Evolutionary conservation across 2,888 invertebrate species (phyloP).

Genomic region (Xestobium rufovillosum): DNA sequence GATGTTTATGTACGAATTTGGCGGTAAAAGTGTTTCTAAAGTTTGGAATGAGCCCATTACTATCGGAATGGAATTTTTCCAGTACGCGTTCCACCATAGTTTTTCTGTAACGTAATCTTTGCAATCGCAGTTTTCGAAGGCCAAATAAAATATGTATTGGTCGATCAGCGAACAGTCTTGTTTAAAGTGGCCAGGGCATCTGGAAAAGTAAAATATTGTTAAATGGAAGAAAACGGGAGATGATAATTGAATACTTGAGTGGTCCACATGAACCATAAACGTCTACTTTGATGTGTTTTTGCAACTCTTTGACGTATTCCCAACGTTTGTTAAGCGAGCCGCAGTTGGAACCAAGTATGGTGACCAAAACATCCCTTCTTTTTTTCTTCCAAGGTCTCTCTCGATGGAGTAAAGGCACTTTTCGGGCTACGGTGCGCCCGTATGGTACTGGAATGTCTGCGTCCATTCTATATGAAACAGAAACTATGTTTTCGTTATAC

Average conservation of each 20-base stretch:
- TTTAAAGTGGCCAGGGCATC: constrained; percentile 57
- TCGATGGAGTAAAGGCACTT: constrained; percentile 17
- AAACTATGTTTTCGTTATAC: too few relatives aligned
- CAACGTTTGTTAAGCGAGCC: constrained; percentile 45
- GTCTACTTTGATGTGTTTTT: constrained; percentile 52
- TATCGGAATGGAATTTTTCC: constrained; percentile 56
- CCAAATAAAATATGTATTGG: constrained; percentile 59
- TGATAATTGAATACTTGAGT: constrained; percentile 26
- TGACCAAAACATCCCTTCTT: constrained; percentile 43
- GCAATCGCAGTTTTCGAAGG: constrained; percentile 64
- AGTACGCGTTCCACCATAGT: constrained; percentile 57
- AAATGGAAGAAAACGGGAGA: constrained; percentile 1
- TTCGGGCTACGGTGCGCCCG: constrained; percentile 47
- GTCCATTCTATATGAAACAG: constrained; percentile 47
- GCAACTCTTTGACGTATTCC: constrained; percentile 49
- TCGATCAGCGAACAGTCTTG: constrained; percentile 51
- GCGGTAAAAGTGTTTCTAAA: constrained; percentile 51
- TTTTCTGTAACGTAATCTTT: constrained; percentile 66
- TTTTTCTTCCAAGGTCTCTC: constrained; percentile 41
- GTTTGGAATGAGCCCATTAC: constrained; percentile 53
- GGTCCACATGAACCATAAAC: constrained; percentile 51
- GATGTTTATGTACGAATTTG: constrained; percentile 55
- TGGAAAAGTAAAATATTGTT: constrained; percentile 36
- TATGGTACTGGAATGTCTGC: constrained; percentile 62
- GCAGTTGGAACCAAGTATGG: constrained; percentile 56